These are phyloP conservation scores for Camelus dromedarius DNA, from an alignment of 2,113 vertebrate species.

Conservation along the genomic window DNA sequence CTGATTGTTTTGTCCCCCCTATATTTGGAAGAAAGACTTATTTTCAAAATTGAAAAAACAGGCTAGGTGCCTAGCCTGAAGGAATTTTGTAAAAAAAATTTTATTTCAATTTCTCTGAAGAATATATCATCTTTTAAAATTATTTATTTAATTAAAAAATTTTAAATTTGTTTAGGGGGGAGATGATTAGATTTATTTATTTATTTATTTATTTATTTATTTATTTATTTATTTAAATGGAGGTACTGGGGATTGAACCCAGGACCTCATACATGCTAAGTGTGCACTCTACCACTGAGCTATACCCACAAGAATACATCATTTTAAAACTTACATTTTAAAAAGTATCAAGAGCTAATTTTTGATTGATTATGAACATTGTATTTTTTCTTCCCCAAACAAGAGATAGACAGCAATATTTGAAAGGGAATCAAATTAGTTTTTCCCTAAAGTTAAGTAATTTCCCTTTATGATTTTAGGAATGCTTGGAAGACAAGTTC, in stretches of 20 bases:
- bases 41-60: neutral
- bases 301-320: no score
- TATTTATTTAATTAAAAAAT: no score
- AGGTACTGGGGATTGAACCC: no score
- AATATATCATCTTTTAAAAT: neutral
- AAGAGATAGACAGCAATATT: neutral
- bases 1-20: neutral
- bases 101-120: slow-evolving; percentile 18
- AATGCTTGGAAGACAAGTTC: neutral
- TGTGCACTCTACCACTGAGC: no score
- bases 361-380: neutral
- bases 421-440: slow-evolving; percentile 36
- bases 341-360: neutral
- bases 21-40: neutral
- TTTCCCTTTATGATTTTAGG: neutral
- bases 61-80: neutral
- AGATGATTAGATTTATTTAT: no score
- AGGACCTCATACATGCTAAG: no score
- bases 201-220: no score
- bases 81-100: neutral
- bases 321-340: neutral
- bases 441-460: slow-evolving; percentile 22
- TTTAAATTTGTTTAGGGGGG: no score
- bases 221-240: no score
- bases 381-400: neutral